Evolutionary conservation across 2,888 invertebrate species (phyloP), one percentile per base, ranked within the genome.

Genomic region (Ptilodon capucinus): DNA sequence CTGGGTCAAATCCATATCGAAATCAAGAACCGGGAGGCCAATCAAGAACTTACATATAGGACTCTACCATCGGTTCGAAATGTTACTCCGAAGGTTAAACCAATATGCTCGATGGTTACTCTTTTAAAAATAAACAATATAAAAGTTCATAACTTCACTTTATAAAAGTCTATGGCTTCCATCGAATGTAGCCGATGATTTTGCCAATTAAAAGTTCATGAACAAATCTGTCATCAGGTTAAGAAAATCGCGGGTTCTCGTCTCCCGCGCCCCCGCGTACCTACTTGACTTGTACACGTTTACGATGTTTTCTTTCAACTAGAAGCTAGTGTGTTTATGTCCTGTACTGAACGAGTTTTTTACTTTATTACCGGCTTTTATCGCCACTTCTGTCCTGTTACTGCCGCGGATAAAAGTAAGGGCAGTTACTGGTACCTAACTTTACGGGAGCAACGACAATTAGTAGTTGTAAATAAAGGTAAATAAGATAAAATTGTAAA

Each of bases 231-330:
- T n/a, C n/a, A n/a, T n/a, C n/a, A n/a, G n/a, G n/a, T n/a, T n/a
- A n/a, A n/a, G 11, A n/a, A 0, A 28, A 16, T 19, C 65, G 63
- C 68, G 51, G 0, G 30, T 51, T 39, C 54, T 36, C 50, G 16
- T 49, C 13, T 3, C 13, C 57, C 45, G 21, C 23, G 18, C 74
- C 74, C 8, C 40, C 5, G 54, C 48, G 45, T 46, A 60, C 68
- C 70, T 61, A 74, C 76, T 80, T 74, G 76, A 81, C 82, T 83
- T 81, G 79, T 80, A 83, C 83, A 68, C 79, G 75, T 83, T 86
- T 82, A 85, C 84, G 84, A 84, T 81, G 82, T 83, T 85, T 82
- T 80, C 84, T 82, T 82, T 79, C 79, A 81, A 79, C 78, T 77
- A 71, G 74, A 68, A 72, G 75, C 74, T 73, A 71, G 76, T 76